Conservation (phyloP, 2,797 vertebrate species). For the Phoebastria nigripes region DNA sequence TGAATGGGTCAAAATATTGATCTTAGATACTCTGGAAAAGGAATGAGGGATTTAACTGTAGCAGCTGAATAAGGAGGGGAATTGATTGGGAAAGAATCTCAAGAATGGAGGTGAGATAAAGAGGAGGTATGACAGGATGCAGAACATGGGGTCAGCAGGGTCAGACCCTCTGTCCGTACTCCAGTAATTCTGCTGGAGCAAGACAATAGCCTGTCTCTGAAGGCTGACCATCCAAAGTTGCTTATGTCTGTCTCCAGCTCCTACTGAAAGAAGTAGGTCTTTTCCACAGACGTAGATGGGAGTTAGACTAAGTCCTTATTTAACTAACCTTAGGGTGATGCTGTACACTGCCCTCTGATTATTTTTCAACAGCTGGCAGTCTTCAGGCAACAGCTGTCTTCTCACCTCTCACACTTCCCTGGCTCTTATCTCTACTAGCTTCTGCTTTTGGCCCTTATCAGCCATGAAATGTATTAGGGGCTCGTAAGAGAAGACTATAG, state of each 20-base stretch:
- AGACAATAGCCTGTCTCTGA: background rate
- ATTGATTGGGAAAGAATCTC: constrained; percentile 35
- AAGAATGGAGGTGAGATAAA: constrained; percentile 51
- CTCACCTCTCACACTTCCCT: background rate
- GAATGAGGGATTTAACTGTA: background rate
- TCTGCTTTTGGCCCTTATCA: constrained; percentile 56
- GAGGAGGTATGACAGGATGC: background rate
- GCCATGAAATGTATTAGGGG: background rate
- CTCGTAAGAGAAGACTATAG: background rate
- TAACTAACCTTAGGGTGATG: constrained; percentile 13
- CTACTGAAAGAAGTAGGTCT: background rate
- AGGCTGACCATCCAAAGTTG: background rate
- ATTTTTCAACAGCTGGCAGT: constrained; percentile 42
- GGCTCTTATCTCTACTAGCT: constrained; percentile 47
- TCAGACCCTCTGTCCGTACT: background rate
- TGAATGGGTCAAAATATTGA: background rate
- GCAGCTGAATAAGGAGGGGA: background rate
- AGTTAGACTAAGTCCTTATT: background rate
- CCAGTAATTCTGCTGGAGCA: background rate
- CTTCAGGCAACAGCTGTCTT: constrained; percentile 44
- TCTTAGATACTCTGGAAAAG: background rate
- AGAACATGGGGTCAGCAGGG: background rate
- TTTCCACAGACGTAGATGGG: background rate
- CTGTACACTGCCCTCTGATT: background rate
- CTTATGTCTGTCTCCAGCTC: background rate